Evolutionary conservation across 2,113 vertebrate species (phyloP).

Genomic region (Boleophthalmus pectinirostris): DNA sequence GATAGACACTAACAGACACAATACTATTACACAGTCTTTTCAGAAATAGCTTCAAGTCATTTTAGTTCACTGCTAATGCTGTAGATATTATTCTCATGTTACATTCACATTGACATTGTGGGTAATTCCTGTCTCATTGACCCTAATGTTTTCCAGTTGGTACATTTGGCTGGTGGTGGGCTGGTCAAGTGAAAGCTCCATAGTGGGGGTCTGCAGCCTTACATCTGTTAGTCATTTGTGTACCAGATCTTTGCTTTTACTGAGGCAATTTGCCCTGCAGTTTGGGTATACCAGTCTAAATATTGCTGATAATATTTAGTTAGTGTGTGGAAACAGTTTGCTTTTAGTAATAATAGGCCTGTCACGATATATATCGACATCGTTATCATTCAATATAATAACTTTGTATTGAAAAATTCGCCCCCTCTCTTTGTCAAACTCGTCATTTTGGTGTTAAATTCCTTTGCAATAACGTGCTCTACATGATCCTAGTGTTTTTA

Average conservation of each 20-base stretch:
- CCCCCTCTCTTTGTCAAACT: too few species aligned
- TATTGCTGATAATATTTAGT: constrained; percentile 2
- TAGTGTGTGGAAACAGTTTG: background rate
- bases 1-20: background rate
- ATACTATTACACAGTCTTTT: constrained; percentile 5
- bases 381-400: too few species aligned
- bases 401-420: too few species aligned
- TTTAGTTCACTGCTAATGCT: background rate
- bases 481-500: too few species aligned
- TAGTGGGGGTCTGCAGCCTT: constrained; percentile 17
- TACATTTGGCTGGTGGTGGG: constrained; percentile 26
- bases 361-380: too few species aligned
- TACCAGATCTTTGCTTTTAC: constrained; percentile 42
- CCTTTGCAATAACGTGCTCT: too few species aligned
- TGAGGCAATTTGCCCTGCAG: constrained; percentile 46
- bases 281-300: constrained; percentile 26
- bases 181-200: constrained; percentile 42
- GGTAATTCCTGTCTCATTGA: background rate
- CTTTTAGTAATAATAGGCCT: background rate
- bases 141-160: constrained; percentile 28
- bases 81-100: background rate
- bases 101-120: background rate
- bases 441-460: too few species aligned
- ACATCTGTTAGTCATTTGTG: constrained; percentile 68
- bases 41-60: background rate